Evolutionary conservation across 37 sponge, comb jelly and placozoan species (phyloP), one percentile per base, ranked within the genome.

Genomic region (Chondrosia reniformis): DNA sequence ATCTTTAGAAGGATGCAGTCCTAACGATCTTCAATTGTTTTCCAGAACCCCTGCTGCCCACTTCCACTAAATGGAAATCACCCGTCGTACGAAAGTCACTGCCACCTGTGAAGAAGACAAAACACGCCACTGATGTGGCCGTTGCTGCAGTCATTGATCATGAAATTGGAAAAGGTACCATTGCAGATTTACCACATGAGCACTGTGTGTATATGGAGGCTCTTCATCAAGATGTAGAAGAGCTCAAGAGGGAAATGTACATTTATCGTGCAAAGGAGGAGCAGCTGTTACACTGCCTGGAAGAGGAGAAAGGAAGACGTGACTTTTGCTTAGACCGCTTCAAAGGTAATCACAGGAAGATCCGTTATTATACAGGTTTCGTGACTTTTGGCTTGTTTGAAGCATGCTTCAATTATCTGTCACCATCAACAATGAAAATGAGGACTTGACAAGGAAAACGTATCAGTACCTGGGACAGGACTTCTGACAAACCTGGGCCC

Each of bases 361-460:
- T 49, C 15, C 54, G 17, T 12, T 17, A 49, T 17, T 49, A 49
- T 17, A 49, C 54, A 19, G 54, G 66, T 63, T 63, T 63, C 21
- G 33, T n/a, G 12, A 63, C 66, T 22, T 63, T n/a, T 63, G 66
- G 66, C 12, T n/a, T 63, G 66, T 63, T 63, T 17, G 21, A 22
- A 25, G 66, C 21, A 63, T 63, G 66, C 66, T 63, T 63, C 33
- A 25, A 17, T 63, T 63, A n/a, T 63, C 66, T 63, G 12, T 63
- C 21, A 25, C 32, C 12, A 63, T 63, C 66, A 63, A 25, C 33
- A 12, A 63, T n/a, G 33, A 25, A 63, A 63, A 63, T 63, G 13
- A 63, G 66, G 21, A 63, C 66, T n/a, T 63, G 66, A 28, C 66
- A 63, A 63, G 66, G 66, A 17, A 63, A 63, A 71, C 25, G 74